phyloP scores from a whole-genome alignment of 2,888 invertebrate genomes.

The Eilema depressum region DNA sequence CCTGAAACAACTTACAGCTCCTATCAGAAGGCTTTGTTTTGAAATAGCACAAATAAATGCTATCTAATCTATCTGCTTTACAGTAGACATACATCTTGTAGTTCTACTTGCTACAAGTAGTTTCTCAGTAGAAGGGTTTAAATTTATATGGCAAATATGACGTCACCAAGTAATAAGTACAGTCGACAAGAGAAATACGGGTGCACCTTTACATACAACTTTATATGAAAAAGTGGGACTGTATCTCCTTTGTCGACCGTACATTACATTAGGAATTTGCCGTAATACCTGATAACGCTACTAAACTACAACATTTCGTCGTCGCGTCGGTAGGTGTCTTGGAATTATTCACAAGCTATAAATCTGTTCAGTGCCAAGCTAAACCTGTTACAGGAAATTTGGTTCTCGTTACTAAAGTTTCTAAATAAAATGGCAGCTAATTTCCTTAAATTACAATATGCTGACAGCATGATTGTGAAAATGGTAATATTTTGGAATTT shows the following conservation, averaged over 20 bases:
- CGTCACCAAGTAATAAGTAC: background rate
- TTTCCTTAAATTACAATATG: constrained; percentile 40
- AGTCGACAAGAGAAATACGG: too few relatives aligned
- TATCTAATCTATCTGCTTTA: too few relatives aligned
- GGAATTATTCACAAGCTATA: constrained; percentile 20
- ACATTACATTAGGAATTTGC: background rate
- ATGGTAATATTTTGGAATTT: constrained; percentile 26
- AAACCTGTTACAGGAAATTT: constrained; percentile 37
- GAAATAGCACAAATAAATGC: background rate
- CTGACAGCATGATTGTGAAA: constrained; percentile 28
- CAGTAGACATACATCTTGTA: too few relatives aligned
- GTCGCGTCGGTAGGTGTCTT: constrained; percentile 12
- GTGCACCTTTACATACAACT: too few relatives aligned
- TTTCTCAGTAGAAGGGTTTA: background rate
- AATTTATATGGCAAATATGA: background rate
- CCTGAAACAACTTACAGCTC: too few relatives aligned
- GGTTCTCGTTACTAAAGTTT: constrained; percentile 33
- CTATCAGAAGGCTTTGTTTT: too few relatives aligned
- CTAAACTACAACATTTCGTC: constrained; percentile 12
- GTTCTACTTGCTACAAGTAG: too few relatives aligned
- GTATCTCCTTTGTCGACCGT: too few relatives aligned
- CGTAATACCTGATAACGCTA: background rate
- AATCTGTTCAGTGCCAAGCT: constrained; percentile 37
- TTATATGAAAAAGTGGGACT: too few relatives aligned
- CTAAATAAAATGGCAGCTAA: constrained; percentile 21